These are phyloP conservation scores for Cephus runcator DNA, from an alignment of 2,888 invertebrate species.

Conservation along the genomic window DNA sequence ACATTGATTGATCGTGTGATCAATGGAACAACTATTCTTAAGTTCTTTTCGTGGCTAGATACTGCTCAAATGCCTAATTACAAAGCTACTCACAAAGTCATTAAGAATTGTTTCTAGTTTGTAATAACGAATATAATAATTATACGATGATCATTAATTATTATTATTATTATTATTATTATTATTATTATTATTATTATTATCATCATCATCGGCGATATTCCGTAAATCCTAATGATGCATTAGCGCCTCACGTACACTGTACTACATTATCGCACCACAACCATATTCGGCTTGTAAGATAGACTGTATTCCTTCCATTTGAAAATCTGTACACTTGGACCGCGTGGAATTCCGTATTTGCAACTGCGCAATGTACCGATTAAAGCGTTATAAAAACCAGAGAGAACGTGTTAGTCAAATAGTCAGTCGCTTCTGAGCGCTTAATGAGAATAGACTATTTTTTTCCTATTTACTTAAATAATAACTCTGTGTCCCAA, in stretches of 20 bases:
- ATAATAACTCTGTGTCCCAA: not conserved
- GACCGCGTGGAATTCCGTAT: not conserved
- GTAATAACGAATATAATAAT: slow-evolving; percentile 42
- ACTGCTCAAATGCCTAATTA: slow-evolving; percentile 62
- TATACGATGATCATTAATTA: slow-evolving; percentile 25
- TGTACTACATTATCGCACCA: slow-evolving; percentile 35
- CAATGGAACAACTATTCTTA: not conserved
- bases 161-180: slow-evolving; percentile 24
- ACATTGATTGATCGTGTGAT: not conserved
- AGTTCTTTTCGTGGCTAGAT: slow-evolving; percentile 47
- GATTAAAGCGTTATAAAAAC: not conserved
- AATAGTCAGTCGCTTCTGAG: not conserved
- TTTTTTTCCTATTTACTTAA: not conserved
- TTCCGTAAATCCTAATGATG: slow-evolving; percentile 19
- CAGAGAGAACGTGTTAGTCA: not conserved
- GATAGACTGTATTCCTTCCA: slow-evolving; percentile 58
- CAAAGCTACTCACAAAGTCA: slow-evolving; percentile 62
- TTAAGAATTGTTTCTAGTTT: slow-evolving; percentile 63
- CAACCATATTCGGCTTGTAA: slow-evolving; percentile 50
- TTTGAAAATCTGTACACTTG: slow-evolving; percentile 6
- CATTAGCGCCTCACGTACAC: slow-evolving; percentile 6
- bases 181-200: slow-evolving; percentile 26
- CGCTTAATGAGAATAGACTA: not conserved
- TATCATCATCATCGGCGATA: slow-evolving; percentile 20
- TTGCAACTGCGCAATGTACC: not conserved